These are phyloP conservation scores for Wasmannia auropunctata DNA, from an alignment of 1,140 invertebrate genomes.

Conservation along the genomic window DNA sequence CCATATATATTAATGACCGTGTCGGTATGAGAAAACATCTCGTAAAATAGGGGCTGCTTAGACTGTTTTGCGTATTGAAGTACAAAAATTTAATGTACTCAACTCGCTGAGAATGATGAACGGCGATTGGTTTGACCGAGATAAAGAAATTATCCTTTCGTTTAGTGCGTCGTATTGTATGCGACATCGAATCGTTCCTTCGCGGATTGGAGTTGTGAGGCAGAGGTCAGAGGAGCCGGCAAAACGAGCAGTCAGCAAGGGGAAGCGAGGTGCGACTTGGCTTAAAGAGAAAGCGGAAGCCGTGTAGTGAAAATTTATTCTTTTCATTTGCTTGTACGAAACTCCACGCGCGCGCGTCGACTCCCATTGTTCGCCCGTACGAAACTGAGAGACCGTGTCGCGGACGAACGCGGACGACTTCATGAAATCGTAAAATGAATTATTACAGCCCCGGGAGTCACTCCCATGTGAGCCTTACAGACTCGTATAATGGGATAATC, in stretches of 20 bases:
- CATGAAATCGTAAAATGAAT: constrained; percentile 59
- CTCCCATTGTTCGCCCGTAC: constrained; percentile 21
- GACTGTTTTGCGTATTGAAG: neutral
- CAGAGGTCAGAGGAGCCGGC: neutral
- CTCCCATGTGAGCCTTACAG: constrained; percentile 27
- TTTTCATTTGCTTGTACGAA: constrained; percentile 49
- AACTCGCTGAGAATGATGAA: neutral
- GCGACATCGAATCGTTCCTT: neutral
- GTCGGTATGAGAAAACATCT: neutral
- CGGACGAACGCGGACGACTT: constrained; percentile 48
- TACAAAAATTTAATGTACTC: neutral
- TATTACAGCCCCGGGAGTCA: constrained; percentile 36
- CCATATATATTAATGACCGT: constrained; percentile 2
- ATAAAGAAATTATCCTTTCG: neutral
- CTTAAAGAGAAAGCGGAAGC: constrained; percentile 36
- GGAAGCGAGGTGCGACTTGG: constrained; percentile 21
- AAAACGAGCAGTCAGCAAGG: neutral
- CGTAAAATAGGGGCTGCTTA: neutral
- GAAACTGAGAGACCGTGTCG: constrained; percentile 12
- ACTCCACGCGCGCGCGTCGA: neutral
- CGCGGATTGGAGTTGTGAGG: neutral
- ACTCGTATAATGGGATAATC: constrained; percentile 51
- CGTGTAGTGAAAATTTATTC: constrained; percentile 42
- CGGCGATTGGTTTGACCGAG: neutral
- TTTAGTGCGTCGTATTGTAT: neutral